These are phyloP conservation scores for Perca schrenkii DNA, from an alignment of 2,113 vertebrate genomes.

Conservation along the genomic window DNA sequence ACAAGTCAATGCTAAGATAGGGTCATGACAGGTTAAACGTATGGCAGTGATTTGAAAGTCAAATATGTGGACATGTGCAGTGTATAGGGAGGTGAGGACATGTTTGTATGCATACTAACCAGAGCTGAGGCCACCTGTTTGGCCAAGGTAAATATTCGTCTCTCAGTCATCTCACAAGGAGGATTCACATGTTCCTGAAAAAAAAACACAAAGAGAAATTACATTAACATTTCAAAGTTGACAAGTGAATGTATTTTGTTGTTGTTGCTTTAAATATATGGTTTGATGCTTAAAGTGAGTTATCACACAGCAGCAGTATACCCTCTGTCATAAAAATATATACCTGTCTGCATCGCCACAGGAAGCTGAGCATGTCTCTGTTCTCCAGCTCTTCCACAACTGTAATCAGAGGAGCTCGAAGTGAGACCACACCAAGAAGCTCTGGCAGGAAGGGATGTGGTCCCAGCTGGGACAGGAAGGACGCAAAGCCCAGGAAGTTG, in stretches of 20 bases:
- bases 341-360: constrained; percentile 86
- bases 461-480: constrained; percentile 85
- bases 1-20: neutral
- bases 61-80: neutral
- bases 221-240: neutral
- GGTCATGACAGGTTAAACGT: neutral
- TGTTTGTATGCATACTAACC: constrained; percentile 71
- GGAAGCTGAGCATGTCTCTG: constrained; percentile 83
- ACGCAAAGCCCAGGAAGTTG: constrained; percentile 83
- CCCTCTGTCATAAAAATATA: neutral
- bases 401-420: constrained; percentile 83
- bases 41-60: constrained; percentile 24
- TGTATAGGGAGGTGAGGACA: neutral
- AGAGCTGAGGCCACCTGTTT: constrained; percentile 83
- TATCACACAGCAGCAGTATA: neutral
- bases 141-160: constrained; percentile 82
- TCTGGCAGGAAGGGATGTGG: constrained; percentile 85
- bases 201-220: neutral
- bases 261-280: neutral
- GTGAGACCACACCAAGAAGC: constrained; percentile 83
- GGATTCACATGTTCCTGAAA: constrained; percentile 72
- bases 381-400: constrained; percentile 86
- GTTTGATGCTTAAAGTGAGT: neutral
- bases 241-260: neutral
- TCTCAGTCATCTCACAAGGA: constrained; percentile 83